Percentiles rank a stretch among this genome's conserved stretches.
These are phyloP conservation scores for Sylvicola cinctus DNA, from an alignment of 2,888 invertebrate species.

Conservation along the genomic window DNA sequence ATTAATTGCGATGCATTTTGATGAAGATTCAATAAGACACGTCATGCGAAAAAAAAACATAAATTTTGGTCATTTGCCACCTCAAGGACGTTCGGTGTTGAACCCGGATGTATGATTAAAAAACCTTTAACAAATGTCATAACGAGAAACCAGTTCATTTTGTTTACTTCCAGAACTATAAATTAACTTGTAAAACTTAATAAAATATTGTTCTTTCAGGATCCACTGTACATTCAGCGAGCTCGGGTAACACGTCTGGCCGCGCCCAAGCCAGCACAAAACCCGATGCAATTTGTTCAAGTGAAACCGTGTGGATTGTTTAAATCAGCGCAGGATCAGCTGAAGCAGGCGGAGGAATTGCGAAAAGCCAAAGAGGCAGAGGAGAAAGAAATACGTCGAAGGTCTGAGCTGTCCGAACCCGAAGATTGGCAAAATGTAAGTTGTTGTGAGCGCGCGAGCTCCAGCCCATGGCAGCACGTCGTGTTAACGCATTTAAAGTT, in stretches of 20 bases:
- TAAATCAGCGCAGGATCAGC: slow-evolving; percentile 65
- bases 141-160: no score
- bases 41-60: no score
- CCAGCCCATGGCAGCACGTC: neutral
- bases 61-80: no score
- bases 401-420: slow-evolving; percentile 28
- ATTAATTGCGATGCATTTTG: no score
- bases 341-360: slow-evolving; percentile 66
- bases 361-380: slow-evolving; percentile 56
- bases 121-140: no score
- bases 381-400: slow-evolving; percentile 33
- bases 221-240: slow-evolving; percentile 21
- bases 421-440: slow-evolving; percentile 86
- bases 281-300: slow-evolving; percentile 76
- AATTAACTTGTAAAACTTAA: no score
- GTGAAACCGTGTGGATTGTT: slow-evolving; percentile 75
- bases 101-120: no score
- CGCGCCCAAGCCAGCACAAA: slow-evolving; percentile 64
- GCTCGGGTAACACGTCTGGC: slow-evolving; percentile 45
- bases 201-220: no score
- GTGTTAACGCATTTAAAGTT: no score
- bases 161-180: no score
- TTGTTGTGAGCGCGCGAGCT: slow-evolving; percentile 8
- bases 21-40: no score
- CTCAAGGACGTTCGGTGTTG: no score